phyloP scores from a whole-genome alignment of 2,113 vertebrate genomes.

The Lepisosteus oculatus region DNA sequence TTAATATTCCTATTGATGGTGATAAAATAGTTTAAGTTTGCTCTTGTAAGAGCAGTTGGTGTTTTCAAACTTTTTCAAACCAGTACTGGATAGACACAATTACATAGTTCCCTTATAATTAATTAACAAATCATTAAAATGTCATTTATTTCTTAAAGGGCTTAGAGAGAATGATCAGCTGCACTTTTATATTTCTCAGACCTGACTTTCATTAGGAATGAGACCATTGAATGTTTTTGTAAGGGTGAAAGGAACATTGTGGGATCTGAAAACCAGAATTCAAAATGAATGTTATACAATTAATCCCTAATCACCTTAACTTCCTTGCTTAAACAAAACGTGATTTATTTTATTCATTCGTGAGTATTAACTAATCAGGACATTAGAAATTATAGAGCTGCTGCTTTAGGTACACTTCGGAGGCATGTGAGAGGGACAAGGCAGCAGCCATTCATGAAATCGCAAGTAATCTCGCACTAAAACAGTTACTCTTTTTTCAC shows the following conservation, averaged over 20 bases:
- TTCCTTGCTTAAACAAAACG: constrained; percentile 14
- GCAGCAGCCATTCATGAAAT: constrained; percentile 6
- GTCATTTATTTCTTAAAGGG: not conserved
- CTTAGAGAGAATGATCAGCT: not conserved
- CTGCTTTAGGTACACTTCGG: not conserved
- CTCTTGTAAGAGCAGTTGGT: too few species aligned
- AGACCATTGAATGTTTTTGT: constrained; percentile 13
- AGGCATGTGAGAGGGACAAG: not conserved
- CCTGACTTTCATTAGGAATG: not conserved
- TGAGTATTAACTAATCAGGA: constrained; percentile 4
- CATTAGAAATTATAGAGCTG: constrained; percentile 5
- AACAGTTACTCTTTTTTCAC: constrained; percentile 16
- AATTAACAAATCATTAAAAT: not conserved
- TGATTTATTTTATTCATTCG: constrained; percentile 3
- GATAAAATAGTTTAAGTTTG: too few species aligned
- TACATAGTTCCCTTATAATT: not conserved
- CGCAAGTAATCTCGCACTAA: not conserved
- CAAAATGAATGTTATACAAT: not conserved
- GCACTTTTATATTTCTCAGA: not conserved
- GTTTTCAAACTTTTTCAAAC: too few species aligned
- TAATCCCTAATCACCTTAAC: constrained; percentile 9
- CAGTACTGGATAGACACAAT: too few species aligned
- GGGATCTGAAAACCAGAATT: constrained; percentile 1
- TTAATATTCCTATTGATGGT: not conserved
- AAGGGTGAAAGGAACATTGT: constrained; percentile 15